Conservation (phyloP, 2,888 invertebrate species). For the Seira ritae region DNA sequence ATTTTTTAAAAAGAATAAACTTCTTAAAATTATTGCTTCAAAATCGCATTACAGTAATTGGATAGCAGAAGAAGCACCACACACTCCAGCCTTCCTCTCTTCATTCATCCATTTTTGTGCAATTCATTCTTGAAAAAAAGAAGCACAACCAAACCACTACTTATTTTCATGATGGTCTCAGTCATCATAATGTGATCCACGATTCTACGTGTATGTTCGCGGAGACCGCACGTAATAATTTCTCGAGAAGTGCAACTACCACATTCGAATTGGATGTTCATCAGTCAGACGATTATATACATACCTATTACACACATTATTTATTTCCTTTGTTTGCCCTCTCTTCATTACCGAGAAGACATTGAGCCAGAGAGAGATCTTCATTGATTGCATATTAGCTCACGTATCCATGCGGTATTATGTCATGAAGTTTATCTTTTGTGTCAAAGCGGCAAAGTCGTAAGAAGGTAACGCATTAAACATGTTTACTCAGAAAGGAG, state of each 20-base stretch:
- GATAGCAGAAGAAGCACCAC: neutral
- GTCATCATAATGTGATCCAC: too few species aligned
- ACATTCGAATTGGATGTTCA: neutral
- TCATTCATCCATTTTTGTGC: too few species aligned
- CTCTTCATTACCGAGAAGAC: slow-evolving; percentile 3
- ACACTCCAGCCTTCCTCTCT: too few species aligned
- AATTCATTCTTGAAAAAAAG: too few species aligned
- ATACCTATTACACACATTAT: neutral
- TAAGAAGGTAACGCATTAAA: neutral
- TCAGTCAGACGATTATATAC: neutral
- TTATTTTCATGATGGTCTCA: too few species aligned
- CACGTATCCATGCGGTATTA: slow-evolving; percentile 3
- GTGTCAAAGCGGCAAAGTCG: neutral
- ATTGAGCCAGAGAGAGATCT: neutral
- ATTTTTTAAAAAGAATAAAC: slow-evolving; percentile 9
- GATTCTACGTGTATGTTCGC: too few species aligned
- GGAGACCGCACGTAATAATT: neutral
- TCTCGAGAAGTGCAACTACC: neutral
- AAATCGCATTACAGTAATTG: neutral
- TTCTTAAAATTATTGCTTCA: neutral
- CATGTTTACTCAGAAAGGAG: neutral
- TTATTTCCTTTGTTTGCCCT: slow-evolving; percentile 11
- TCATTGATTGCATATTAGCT: slow-evolving; percentile 4
- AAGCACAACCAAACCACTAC: too few species aligned
- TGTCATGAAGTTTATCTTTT: slow-evolving; percentile 6